Evolutionary conservation across 2,888 invertebrate genomes (phyloP).

Genomic region (Pogonocherus hispidulus): DNA sequence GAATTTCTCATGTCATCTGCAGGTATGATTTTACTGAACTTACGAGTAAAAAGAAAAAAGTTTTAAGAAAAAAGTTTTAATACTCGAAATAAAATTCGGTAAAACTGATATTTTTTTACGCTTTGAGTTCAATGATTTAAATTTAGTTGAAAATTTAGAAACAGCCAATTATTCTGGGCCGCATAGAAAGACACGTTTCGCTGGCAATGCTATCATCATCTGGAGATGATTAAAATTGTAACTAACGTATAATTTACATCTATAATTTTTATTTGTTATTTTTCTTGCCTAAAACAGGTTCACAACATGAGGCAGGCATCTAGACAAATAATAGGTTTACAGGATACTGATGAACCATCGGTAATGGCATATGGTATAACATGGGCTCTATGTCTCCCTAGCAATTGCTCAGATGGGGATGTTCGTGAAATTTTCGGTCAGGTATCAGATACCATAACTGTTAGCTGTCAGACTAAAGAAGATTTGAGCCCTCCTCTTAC

Average conservation of each 20-base stretch:
- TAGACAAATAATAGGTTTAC: slow-evolving; percentile 59
- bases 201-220: no score
- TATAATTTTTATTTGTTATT: not conserved
- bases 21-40: no score
- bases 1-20: not conserved
- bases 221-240: no score
- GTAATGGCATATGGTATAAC: slow-evolving; percentile 1
- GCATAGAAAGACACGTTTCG: no score
- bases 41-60: no score
- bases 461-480: slow-evolving; percentile 48
- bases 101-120: no score
- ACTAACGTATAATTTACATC: no score
- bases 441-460: slow-evolving; percentile 22
- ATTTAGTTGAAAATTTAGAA: no score
- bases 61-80: no score
- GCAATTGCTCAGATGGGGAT: slow-evolving; percentile 63
- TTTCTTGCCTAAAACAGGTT: slow-evolving; percentile 46
- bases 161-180: no score
- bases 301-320: not conserved
- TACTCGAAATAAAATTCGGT: no score
- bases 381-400: slow-evolving; percentile 49
- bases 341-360: slow-evolving; percentile 7
- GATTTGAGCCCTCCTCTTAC: slow-evolving; percentile 46
- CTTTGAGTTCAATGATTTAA: no score
- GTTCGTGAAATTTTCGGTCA: slow-evolving; percentile 61